These are phyloP conservation scores for Herpetotheres cachinnans DNA, from an alignment of 2,113 vertebrate species.

Conservation along the genomic window DNA sequence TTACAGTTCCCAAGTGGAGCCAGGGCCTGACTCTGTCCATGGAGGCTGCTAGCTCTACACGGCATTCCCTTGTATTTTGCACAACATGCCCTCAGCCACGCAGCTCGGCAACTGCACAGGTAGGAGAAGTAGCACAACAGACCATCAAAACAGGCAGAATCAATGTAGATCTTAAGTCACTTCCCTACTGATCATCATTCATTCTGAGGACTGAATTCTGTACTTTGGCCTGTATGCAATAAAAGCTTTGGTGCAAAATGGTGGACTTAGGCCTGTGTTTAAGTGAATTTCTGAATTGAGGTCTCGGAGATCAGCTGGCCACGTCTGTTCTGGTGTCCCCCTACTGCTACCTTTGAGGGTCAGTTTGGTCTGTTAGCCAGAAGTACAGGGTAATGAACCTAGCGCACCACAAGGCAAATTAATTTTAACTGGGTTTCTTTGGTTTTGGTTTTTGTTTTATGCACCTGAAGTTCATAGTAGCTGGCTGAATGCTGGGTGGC, in stretches of 20 bases:
- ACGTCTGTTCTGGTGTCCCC: background rate
- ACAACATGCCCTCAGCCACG: background rate
- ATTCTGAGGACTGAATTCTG: background rate
- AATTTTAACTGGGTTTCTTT: background rate
- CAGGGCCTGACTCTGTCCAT: rapidly evolving
- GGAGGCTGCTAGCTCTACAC: background rate
- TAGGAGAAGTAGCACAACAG: rapidly evolving
- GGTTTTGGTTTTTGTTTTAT: slow-evolving; percentile 17
- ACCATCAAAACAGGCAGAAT: background rate
- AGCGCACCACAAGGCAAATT: rapidly evolving
- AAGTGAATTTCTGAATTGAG: background rate
- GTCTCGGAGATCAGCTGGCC: background rate
- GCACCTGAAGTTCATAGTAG: background rate
- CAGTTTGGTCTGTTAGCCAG: rapidly evolving
- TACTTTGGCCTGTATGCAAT: rapidly evolving
- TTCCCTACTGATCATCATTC: background rate
- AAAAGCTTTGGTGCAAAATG: background rate
- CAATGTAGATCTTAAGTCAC: rapidly evolving
- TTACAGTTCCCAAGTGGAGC: background rate
- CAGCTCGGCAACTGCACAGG: rapidly evolving
- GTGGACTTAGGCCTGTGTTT: rapidly evolving
- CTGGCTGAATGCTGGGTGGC: background rate
- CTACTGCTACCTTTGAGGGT: rapidly evolving
- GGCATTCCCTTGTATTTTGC: rapidly evolving
- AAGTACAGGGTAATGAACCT: rapidly evolving